These are phyloP conservation scores for Zelleria hepariella DNA, from an alignment of 2,888 invertebrate species.

Conservation along the genomic window DNA sequence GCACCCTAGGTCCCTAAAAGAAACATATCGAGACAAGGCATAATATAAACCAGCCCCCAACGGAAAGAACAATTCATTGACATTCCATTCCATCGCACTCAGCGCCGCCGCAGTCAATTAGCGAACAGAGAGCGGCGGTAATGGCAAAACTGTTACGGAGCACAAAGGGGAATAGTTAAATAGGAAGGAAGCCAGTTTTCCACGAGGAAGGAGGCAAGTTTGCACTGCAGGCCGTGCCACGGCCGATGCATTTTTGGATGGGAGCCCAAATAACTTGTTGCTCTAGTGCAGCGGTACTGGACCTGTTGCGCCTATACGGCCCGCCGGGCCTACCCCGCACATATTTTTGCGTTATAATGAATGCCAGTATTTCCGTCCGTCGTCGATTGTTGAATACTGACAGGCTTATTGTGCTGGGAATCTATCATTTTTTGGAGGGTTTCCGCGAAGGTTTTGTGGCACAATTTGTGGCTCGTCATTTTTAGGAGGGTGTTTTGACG, in stretches of 20 bases:
- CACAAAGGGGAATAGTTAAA: conserved; percentile 18
- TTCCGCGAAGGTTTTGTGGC: not conserved
- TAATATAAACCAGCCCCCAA: not conserved
- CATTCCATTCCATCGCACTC: conserved; percentile 7
- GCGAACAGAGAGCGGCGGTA: conserved; percentile 15
- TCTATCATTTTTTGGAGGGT: conserved; percentile 9
- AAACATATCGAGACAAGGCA: no score
- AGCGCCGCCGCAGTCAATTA: conserved; percentile 17
- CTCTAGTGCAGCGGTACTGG: conserved; percentile 37
- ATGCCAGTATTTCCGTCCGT: conserved; percentile 35
- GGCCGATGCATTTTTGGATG: conserved; percentile 69
- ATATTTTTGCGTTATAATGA: conserved; percentile 68
- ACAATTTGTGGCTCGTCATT: not conserved
- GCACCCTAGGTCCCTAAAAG: no score
- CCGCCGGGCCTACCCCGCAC: conserved; percentile 32
- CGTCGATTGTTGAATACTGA: not conserved
- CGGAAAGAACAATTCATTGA: conserved; percentile 4
- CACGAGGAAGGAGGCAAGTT: conserved; percentile 32
- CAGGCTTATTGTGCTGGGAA: conserved; percentile 3
- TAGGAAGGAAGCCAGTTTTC: conserved; percentile 40
- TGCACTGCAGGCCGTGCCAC: conserved; percentile 30
- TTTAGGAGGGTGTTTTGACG: not conserved
- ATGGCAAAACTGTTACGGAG: conserved; percentile 22
- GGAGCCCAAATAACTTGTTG: conserved; percentile 69
- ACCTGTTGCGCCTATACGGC: conserved; percentile 52